Base-by-base conservation (phyloP, 1,140 invertebrate species). In the Planococcus citri region DNA sequence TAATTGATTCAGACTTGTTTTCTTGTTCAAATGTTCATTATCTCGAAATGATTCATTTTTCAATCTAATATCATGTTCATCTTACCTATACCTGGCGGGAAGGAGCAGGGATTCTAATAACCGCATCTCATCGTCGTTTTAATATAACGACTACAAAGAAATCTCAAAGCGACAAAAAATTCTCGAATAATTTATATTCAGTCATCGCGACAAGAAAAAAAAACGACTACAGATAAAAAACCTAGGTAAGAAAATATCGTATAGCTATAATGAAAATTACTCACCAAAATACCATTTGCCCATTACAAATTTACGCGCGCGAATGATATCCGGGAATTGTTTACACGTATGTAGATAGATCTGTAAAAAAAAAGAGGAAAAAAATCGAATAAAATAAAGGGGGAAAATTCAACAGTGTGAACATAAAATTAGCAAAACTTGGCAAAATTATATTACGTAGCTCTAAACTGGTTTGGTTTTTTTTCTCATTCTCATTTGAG, bases 261-360 rank as follows among this genome's bases (percentile, higher is more conserved):
- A n/a, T n/a, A n/a, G n/a, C n/a, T n/a, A n/a, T n/a, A n/a, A n/a
- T 20, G 41, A 51, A 51, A 51, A 51, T 9, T 51, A 51, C 41
- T 51, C 41, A 51, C 41, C 41, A 51, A 51, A 51, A 51, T 51
- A 51, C 41, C 41, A 51, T 51, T 51, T 51, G 41, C 41, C 41
- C 41, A 51, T 51, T 51, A 51, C 41, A 4, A 51, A 14, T 51
- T 17, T 51, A 17, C 12, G 41, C 41, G n/a, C 12, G 41, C 41
- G n/a, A 51, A 51, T 51, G 17, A 51, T 51, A 51, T 51, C 41
- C 41, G 41, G 41, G 41, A 51, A 51, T 51, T 51, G 41, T 51
- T 51, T 51, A 20, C 17, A 3, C 41, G 41, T 51, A 14, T 14
- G 33, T n/a, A 14, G 33, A 6, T 8, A 17, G 3, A 51, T 51